Percentiles rank a stretch among this genome's conserved stretches.
These are phyloP conservation scores for Zoanthus gigantus DNA, from an alignment of 92 coral and sea anemone species.

Conservation along the genomic window DNA sequence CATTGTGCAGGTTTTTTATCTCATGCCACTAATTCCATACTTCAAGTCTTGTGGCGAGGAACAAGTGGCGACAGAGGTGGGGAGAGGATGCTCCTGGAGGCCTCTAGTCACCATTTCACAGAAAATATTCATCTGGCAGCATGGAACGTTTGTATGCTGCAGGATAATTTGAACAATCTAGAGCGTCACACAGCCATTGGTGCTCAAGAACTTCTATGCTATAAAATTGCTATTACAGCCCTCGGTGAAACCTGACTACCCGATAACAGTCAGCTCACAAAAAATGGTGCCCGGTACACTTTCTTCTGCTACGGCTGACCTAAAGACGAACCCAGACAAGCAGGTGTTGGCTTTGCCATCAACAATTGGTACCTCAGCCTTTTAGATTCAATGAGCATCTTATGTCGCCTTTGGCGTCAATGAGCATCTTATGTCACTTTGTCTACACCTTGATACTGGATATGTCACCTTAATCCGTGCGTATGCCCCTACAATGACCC, in stretches of 20 bases:
- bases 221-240: background rate
- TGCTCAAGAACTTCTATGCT: background rate
- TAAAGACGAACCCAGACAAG: background rate
- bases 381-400: background rate
- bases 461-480: background rate
- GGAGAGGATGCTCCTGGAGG: constrained; percentile 11
- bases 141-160: constrained; percentile 1
- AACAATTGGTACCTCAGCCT: background rate
- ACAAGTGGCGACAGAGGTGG: background rate
- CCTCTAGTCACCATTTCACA: constrained; percentile 20
- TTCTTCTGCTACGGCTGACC: background rate
- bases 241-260: background rate
- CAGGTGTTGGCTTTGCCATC: background rate
- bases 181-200: background rate
- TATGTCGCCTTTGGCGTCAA: background rate
- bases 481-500: background rate
- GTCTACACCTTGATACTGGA: background rate
- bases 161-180: background rate
- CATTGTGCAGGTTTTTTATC: background rate
- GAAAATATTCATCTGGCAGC: background rate
- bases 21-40: background rate
- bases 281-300: background rate
- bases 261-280: background rate
- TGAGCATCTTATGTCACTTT: background rate
- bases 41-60: constrained; percentile 25